phyloP scores from a whole-genome alignment of 2,888 invertebrate genomes.

The Cheilosia grossa region DNA sequence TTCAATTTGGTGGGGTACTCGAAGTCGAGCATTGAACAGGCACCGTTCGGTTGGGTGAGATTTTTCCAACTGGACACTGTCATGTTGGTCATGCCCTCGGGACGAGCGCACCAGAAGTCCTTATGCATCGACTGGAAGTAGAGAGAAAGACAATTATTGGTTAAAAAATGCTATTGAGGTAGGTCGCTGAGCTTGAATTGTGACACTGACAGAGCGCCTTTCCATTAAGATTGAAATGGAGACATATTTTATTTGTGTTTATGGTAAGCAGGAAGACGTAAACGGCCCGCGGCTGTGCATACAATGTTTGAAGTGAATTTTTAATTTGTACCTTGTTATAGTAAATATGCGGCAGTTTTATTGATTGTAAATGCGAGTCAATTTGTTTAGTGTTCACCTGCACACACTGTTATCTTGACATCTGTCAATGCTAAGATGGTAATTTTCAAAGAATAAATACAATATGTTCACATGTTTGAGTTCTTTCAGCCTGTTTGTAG shows the following conservation, averaged over 20 bases:
- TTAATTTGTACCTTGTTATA: too few species aligned
- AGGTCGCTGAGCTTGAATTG: not conserved
- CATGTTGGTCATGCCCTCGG: slow-evolving; percentile 82
- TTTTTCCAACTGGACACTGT: slow-evolving; percentile 84
- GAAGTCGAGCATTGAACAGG: slow-evolving; percentile 83
- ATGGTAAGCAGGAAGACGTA: not conserved
- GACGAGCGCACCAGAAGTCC: slow-evolving; percentile 85
- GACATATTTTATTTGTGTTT: not conserved
- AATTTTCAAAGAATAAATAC: too few species aligned
- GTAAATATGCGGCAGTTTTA: too few species aligned
- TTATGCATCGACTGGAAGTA: slow-evolving; percentile 83
- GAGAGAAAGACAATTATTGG: slow-evolving; percentile 9
- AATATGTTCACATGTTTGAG: too few species aligned
- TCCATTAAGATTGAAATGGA: not conserved
- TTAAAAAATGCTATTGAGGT: not conserved
- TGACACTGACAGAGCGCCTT: not conserved
- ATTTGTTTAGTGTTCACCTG: too few species aligned
- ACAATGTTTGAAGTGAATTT: too few species aligned
- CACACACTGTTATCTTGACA: too few species aligned
- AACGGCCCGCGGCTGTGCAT: not conserved
- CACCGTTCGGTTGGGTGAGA: slow-evolving; percentile 84
- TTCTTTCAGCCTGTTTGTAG: too few species aligned
- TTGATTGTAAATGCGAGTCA: too few species aligned
- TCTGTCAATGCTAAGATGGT: too few species aligned
- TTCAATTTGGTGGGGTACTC: slow-evolving; percentile 43